Evolutionary conservation across 1,140 invertebrate genomes (phyloP).

Genomic region (Pachyrhynchus sulphureomaculatus): DNA sequence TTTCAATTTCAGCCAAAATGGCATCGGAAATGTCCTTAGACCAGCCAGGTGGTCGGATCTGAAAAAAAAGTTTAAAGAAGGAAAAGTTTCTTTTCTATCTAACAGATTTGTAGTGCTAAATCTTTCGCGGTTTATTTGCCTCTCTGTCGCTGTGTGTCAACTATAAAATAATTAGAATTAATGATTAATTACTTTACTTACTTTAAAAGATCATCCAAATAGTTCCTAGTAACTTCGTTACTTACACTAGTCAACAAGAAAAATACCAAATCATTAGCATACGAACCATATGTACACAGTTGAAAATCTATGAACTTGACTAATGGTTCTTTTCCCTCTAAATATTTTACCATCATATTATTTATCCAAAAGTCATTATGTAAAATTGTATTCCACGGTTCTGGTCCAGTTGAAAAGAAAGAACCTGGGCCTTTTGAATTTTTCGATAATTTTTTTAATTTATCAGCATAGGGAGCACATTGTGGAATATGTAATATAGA

Average conservation of each 20-base stretch:
- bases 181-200: slow-evolving; percentile 32
- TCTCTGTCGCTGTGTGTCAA: no score
- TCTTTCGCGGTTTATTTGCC: no score
- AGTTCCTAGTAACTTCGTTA: slow-evolving; percentile 45
- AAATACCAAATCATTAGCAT: slow-evolving; percentile 58
- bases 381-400: slow-evolving; percentile 54
- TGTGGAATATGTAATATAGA: slow-evolving; percentile 19
- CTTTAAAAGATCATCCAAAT: slow-evolving; percentile 53
- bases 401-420: slow-evolving; percentile 1
- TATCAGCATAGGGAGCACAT: not conserved
- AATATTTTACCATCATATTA: slow-evolving; percentile 54
- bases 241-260: slow-evolving; percentile 57
- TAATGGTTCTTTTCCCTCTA: slow-evolving; percentile 45
- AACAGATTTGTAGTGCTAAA: no score
- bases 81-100: no score
- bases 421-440: slow-evolving; percentile 26
- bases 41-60: no score
- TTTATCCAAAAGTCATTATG: slow-evolving; percentile 64
- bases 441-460: slow-evolving; percentile 9
- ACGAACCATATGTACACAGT: slow-evolving; percentile 55
- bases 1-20: no score
- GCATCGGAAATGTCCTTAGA: no score
- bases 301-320: slow-evolving; percentile 64
- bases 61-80: no score
- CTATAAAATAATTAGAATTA: no score